Evolutionary conservation across 2,888 invertebrate genomes (phyloP).

Genomic region (Mactromeris polynyma): DNA sequence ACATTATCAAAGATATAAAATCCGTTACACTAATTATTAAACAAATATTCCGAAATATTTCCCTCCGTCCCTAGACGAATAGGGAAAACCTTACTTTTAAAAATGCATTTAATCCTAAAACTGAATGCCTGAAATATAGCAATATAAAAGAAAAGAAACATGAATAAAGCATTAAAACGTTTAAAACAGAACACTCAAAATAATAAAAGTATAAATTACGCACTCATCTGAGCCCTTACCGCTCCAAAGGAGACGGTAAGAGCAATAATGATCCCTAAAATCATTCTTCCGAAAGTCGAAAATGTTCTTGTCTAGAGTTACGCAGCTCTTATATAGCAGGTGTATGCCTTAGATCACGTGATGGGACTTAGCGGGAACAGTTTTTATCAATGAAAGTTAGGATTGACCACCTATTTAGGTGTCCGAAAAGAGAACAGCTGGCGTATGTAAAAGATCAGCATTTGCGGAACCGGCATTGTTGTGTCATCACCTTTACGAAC

Average conservation of each 20-base stretch:
- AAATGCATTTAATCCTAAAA: too few relatives aligned
- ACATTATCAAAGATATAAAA: not conserved
- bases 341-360: conserved; percentile 25
- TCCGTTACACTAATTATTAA: too few relatives aligned
- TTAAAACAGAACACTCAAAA: not conserved
- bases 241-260: conserved; percentile 70
- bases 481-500: not conserved
- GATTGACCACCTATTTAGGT: conserved; percentile 1
- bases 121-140: too few relatives aligned
- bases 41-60: too few relatives aligned
- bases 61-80: too few relatives aligned
- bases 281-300: conserved; percentile 71
- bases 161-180: too few relatives aligned
- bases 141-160: not conserved
- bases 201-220: conserved; percentile 11
- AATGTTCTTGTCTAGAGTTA: conserved; percentile 31
- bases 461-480: not conserved
- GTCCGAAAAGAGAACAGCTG: not conserved
- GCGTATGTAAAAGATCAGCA: conserved; percentile 1
- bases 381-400: conserved; percentile 47
- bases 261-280: conserved; percentile 66
- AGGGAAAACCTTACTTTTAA: too few relatives aligned
- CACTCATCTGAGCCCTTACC: conserved; percentile 70
- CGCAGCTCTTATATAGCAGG: conserved; percentile 57
- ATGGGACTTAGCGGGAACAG: not conserved